Conservation (phyloP, 2,888 invertebrate genomes). For the Lepas anatifera region DNA sequence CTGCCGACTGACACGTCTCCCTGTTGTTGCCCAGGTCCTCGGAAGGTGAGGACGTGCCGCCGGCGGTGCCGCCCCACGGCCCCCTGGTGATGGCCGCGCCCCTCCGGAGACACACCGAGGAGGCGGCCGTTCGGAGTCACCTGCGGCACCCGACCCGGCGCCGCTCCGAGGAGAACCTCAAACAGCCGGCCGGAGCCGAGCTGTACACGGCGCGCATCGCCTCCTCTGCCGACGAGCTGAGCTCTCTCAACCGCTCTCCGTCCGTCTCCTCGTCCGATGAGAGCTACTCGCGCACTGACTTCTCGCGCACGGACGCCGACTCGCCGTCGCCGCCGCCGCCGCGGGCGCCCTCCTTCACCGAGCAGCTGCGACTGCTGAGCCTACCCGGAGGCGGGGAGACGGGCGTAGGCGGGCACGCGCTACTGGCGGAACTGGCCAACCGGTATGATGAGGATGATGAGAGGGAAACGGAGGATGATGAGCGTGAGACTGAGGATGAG, state of each 20-base stretch:
- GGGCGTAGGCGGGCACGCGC: constrained; percentile 21
- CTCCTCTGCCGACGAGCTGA: constrained; percentile 70
- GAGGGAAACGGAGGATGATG: constrained; percentile 13
- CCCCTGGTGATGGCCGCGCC: constrained; percentile 25
- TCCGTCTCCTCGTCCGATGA: constrained; percentile 74
- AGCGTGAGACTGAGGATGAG: neutral
- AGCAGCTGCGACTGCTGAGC: constrained; percentile 69
- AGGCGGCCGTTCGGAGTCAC: constrained; percentile 25
- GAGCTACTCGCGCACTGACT: constrained; percentile 47
- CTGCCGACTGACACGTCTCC: no score
- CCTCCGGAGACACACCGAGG: constrained; percentile 25
- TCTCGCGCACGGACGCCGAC: constrained; percentile 58
- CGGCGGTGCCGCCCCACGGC: constrained; percentile 23
- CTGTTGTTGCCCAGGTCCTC: constrained; percentile 15
- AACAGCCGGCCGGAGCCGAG: constrained; percentile 33
- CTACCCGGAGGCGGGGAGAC: constrained; percentile 58
- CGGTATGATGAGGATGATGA: constrained; percentile 21
- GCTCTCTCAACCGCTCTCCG: constrained; percentile 65
- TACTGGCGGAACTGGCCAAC: neutral
- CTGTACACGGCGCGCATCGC: constrained; percentile 34
- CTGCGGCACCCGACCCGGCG: constrained; percentile 43
- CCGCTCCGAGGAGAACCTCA: constrained; percentile 53
- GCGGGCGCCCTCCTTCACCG: constrained; percentile 24
- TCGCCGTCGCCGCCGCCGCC: constrained; percentile 33
- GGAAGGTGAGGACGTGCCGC: constrained; percentile 3